Evolutionary conservation across 2,797 vertebrate species (phyloP), one percentile per base, ranked within the genome.

Genomic region (Siniperca obscura): DNA sequence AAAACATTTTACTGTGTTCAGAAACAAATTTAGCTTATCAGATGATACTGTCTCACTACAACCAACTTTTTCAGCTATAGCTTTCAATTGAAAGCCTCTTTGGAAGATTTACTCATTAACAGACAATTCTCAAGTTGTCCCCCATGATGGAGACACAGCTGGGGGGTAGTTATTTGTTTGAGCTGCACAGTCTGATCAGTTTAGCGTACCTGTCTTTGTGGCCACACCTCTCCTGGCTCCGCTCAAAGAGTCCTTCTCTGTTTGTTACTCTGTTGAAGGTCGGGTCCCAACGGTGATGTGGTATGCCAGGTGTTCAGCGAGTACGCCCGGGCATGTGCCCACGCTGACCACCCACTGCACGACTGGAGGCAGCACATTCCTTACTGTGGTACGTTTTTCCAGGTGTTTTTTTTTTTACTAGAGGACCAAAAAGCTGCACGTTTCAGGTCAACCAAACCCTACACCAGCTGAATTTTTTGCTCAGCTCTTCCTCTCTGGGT

Each of bases 221-320:
- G 66, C 79, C 80, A 71, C 74, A 17, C 70, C 76, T 70, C 57
- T 73, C 55, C 56, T 74, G 75, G 89, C 87, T 80, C 55, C 2
- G 2, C 61, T 90, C 73, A 77, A 83, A 76, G 70, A 78, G 30
- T 85, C 75, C 53, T 69, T 84, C 60, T 91, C 72, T 92, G 76
- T 87, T 55, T 85, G 82, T 83, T 77, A 12, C 60, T 74, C 21
- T 40, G 81, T 22, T 91, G 66, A 88, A 97, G 97, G 96, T 96
- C 97, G 87, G 96, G 94, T 86, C 92, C 93, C 66, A 95, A 90
- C 61, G 95, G 95, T 65, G 95, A 95, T 44, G 96, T 95, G 57
- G 96, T 98, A 93, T 99, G 98, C 93, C 95, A 97, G 93, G 97
- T 97, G 12, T 93, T 99, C 91, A 96, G 96, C 0, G 97, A 99